phyloP scores from a whole-genome alignment of 1,140 invertebrate species.

The Stegodyphus dumicola region DNA sequence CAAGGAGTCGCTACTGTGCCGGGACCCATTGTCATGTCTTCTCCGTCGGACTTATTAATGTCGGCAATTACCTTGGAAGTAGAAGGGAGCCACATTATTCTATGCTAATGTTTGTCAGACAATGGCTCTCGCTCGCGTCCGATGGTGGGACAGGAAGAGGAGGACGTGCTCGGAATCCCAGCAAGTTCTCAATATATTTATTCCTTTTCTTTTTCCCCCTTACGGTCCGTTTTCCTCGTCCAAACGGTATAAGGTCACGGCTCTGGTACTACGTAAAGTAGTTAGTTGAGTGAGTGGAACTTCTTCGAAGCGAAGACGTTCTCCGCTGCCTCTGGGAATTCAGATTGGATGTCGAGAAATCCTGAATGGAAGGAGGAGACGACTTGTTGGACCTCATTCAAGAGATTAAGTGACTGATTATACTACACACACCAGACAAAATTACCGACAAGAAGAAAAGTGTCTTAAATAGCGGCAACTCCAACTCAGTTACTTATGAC shows the following conservation, averaged over 20 bases:
- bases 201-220: not conserved
- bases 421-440: too few species aligned
- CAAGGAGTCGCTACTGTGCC: not conserved
- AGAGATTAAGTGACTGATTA: too few species aligned
- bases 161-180: conserved; percentile 31
- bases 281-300: too few species aligned
- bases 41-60: conserved; percentile 41
- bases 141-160: conserved; percentile 44
- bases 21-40: conserved; percentile 45
- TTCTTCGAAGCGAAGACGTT: not conserved
- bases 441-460: too few species aligned
- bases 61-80: conserved; percentile 51
- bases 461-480: too few species aligned
- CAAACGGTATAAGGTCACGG: conserved; percentile 33
- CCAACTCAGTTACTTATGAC: too few species aligned
- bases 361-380: too few species aligned
- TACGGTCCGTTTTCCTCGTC: not conserved
- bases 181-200: conserved; percentile 15
- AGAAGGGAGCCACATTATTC: conserved; percentile 34
- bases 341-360: not conserved
- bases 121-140: conserved; percentile 15
- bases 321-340: conserved; percentile 33
- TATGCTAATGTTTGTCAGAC: conserved; percentile 45
- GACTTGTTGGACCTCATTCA: too few species aligned
- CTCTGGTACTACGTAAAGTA: not conserved